Evolutionary conservation across 2,888 invertebrate species (phyloP), one percentile per base, ranked within the genome.

Genomic region (Lepeophtheirus nordmannii): DNA sequence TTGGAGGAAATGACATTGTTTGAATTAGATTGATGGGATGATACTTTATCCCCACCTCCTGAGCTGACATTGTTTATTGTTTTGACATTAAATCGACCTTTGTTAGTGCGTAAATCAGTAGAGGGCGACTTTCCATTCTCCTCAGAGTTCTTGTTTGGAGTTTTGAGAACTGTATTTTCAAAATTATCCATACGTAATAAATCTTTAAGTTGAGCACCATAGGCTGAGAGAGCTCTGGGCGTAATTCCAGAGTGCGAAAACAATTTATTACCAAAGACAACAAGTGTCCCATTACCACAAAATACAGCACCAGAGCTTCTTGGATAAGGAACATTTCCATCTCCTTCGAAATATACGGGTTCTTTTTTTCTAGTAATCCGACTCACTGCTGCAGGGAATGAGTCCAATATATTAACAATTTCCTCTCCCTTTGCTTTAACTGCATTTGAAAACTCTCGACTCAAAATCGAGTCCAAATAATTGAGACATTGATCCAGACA

Each of bases 251-350:
- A 60, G 7, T 17, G 53, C 2, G 53, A 46, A 8, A n/a, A 46
- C 14, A 46, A 17, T 46, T 46, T 46, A 17, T 46, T 46, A 3
- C 62, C 38, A 39, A 62, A 62, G 8, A 30, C 30, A 10, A 62
- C 62, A 20, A 62, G 41, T 10, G 40, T 20, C 11, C 69, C 70
- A 30, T 69, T 68, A 46, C 87, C 86, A 76, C 89, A 90, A 80
- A 94, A 96, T 72, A 87, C 85, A 0, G 91, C 93, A 1, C 93
- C 93, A 11, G 90, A 91, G 0, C 93, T 94, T 65, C 90, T 80
- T 0, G 94, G 94, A 76, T 92, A 96, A 0, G 94, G 94, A 70
- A 96, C 87, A 73, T 87, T 88, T 10, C 87, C 73, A 68, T 79
- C 79, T 67, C 75, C 53, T 17, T 46, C 53, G 8, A 46, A 46